These are phyloP conservation scores for Pharmacophagus antenor DNA, from an alignment of 2,888 invertebrate genomes.

Conservation along the genomic window DNA sequence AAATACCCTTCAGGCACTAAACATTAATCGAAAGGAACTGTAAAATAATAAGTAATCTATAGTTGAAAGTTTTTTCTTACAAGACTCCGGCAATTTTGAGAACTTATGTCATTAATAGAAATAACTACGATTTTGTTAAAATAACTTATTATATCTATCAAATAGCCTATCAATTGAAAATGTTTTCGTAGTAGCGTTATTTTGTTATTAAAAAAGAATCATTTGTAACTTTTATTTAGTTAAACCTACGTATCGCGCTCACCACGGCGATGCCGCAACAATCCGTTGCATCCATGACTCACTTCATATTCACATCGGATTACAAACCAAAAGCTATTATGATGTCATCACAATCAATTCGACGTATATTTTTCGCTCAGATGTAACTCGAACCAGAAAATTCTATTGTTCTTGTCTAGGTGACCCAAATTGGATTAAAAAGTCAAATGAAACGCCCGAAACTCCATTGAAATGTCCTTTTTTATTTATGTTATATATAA, in stretches of 20 bases:
- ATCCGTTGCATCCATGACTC: slow-evolving; percentile 22
- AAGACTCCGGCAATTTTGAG: background rate
- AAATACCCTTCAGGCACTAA: no score
- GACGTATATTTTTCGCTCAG: slow-evolving; percentile 13
- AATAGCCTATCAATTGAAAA: background rate
- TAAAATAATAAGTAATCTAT: no score
- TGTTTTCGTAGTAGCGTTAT: slow-evolving; percentile 2
- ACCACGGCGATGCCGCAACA: slow-evolving; percentile 8
- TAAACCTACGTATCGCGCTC: slow-evolving; percentile 20
- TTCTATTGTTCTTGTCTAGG: background rate
- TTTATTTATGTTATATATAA: no score
- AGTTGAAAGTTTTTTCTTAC: no score
- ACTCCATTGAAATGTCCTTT: no score
- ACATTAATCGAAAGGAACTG: no score
- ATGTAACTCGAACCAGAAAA: background rate
- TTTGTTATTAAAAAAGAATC: slow-evolving; percentile 10
- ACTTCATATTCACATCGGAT: slow-evolving; percentile 47
- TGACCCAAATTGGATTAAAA: no score
- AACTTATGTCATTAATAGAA: background rate
- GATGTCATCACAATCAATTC: slow-evolving; percentile 49
- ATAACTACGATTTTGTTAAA: no score
- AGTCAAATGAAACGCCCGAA: no score
- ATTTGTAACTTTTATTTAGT: slow-evolving; percentile 20
- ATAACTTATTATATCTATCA: background rate
- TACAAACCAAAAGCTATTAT: slow-evolving; percentile 53